Evolutionary conservation across 2,888 invertebrate species (phyloP).

Genomic region (Aethes cnicana): DNA sequence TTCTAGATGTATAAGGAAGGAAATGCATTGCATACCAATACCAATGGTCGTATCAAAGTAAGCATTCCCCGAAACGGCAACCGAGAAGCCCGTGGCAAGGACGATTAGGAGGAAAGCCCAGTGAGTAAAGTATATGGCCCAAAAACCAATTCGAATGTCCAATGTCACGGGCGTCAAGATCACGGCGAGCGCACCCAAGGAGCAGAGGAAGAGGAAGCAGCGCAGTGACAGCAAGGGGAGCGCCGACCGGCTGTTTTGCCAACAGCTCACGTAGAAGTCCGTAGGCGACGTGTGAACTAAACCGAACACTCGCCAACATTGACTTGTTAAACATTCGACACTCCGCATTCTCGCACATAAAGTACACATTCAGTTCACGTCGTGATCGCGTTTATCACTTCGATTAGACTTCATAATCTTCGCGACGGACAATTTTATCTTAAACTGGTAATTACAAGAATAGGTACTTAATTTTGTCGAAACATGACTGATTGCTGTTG

Average conservation of each 20-base stretch:
- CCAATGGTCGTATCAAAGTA: conserved; percentile 53
- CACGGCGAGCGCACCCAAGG: conserved; percentile 52
- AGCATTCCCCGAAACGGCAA: conserved; percentile 55
- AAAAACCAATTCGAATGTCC: conserved; percentile 52
- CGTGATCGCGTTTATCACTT: conserved; percentile 12
- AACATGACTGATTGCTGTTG: conserved; percentile 44
- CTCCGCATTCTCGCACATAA: conserved; percentile 39
- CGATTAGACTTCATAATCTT: conserved; percentile 8
- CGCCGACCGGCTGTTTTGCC: conserved; percentile 57
- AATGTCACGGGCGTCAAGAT: conserved; percentile 46
- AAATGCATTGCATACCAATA: conserved; percentile 53
- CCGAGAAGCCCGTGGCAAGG: conserved; percentile 53
- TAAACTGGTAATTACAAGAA: no score
- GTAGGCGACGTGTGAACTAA: conserved; percentile 55
- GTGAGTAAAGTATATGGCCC: conserved; percentile 74
- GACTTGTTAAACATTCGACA: conserved; percentile 40
- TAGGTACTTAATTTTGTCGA: no score
- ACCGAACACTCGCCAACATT: conserved; percentile 54
- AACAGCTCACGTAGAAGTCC: conserved; percentile 65
- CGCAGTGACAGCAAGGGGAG: conserved; percentile 52
- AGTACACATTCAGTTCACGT: conserved; percentile 1
- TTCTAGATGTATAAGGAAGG: neutral
- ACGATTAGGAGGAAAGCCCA: conserved; percentile 67
- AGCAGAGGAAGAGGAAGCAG: conserved; percentile 54
- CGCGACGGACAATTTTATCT: neutral